Base-by-base conservation (phyloP, 2,113 vertebrate genomes). In the Clarias macrocephalus region DNA sequence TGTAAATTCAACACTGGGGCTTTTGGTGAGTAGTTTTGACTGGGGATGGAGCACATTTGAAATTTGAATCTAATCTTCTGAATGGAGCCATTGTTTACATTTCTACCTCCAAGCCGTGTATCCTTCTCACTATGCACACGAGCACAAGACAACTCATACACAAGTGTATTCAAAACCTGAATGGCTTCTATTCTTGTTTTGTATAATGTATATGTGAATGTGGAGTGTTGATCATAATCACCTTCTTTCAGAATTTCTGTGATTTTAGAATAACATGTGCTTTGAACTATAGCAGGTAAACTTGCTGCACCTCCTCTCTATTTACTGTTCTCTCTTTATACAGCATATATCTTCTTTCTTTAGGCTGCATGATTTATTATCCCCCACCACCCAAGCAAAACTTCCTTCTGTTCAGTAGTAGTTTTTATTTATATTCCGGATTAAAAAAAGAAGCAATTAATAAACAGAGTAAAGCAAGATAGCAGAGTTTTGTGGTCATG, bases 21-120 rank as follows among this genome's bases (percentile, higher is more conserved):
- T n/a, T 65, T 65, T 65, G 21, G 23, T 65, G 62, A 11, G 25
- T n/a, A n/a, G 66, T 68, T 68, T 5, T 68, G 66, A 72, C 19
- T 65, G 37, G 21, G 33, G 37, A 65, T 76, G 23, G 19, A 62
- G 30, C 18, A 56, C 15, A 82, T 82, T 48, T 82, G 33, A 82
- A 63, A 63, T 25, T 65, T 82, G 12, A 65, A 82, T 65, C 80
- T 48, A 25, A 48, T 82, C 37, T 25, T 65, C 37, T 52, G 60
- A 82, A 82, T 65, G 60, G 80, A 48, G 62, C 59, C 30, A 65
- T 82, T 82, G 59, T 82, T 82, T 62, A 82, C 23, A 82, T 82
- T 82, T 65, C 80, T 48, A n/a, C 80, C 48, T 13, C 33, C 33
- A 82, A 65, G 80, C 23, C 80, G 48, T 12, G 25, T 48, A n/a